These are phyloP conservation scores for Echinarachnius parma DNA, from an alignment of 53 echinoderm and acorn worm genomes.

Conservation along the genomic window DNA sequence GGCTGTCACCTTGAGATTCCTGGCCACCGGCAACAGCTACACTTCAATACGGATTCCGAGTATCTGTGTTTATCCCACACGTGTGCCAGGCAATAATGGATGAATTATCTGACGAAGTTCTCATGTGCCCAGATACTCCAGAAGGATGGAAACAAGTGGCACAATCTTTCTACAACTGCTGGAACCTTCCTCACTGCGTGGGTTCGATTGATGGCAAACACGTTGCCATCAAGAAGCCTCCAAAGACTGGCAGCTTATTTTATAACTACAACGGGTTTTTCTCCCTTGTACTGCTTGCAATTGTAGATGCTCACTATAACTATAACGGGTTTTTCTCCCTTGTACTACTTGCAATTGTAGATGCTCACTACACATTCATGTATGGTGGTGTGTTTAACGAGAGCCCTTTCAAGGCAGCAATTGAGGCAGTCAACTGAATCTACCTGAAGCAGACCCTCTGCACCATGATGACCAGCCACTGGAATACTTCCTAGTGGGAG, in stretches of 20 bases:
- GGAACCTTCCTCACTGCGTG: constrained; percentile 16
- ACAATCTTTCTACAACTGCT: constrained; percentile 5
- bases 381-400: constrained; percentile 34
- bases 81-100: constrained; percentile 32
- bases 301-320: constrained; percentile 42
- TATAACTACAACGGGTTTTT: constrained; percentile 42
- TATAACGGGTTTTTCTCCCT: too few relatives aligned
- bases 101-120: constrained; percentile 25
- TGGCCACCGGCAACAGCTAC: constrained; percentile 35
- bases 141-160: constrained; percentile 38
- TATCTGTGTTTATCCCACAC: constrained; percentile 27
- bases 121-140: constrained; percentile 9
- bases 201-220: constrained; percentile 3
- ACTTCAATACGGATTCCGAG: constrained; percentile 29
- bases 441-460: constrained; percentile 33
- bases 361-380: constrained; percentile 37
- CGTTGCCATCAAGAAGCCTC: constrained; percentile 25
- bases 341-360: constrained; percentile 38
- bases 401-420: background rate
- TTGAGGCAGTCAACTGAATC: constrained; percentile 1
- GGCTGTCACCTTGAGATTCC: constrained; percentile 38
- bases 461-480: constrained; percentile 10
- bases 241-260: constrained; percentile 35
- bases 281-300: constrained; percentile 33
- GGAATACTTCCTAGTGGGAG: constrained; percentile 12